Evolutionary conservation across 2,113 vertebrate genomes (phyloP).

Genomic region (Callospermophilus lateralis): DNA sequence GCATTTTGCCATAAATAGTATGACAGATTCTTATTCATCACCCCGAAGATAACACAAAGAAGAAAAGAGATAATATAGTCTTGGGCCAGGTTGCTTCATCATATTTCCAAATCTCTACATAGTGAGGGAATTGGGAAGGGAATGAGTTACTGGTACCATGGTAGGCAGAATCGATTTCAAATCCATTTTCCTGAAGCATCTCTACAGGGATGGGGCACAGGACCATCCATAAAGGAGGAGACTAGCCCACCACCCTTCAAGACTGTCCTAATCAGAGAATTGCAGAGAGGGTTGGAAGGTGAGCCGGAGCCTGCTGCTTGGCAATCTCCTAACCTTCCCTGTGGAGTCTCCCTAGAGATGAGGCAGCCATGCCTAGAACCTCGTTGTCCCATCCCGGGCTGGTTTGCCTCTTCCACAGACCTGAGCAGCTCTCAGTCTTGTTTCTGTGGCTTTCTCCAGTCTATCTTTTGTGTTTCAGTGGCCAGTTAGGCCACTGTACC

Average conservation of each 20-base stretch:
- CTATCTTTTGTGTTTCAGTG: not conserved
- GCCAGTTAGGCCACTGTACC: not conserved
- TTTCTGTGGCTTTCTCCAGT: not conserved
- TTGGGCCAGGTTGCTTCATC: not conserved
- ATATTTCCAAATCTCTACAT: not conserved
- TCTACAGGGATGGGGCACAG: not conserved
- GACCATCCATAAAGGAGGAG: not conserved
- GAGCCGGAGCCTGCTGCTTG: too few relatives aligned
- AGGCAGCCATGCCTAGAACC: not conserved
- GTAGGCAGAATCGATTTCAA: not conserved
- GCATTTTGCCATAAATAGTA: not conserved
- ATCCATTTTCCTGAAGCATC: too few relatives aligned
- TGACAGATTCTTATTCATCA: not conserved
- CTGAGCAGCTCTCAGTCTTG: not conserved
- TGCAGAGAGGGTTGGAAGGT: fast-evolving
- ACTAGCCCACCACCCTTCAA: not conserved
- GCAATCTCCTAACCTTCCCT: not conserved
- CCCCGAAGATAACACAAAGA: not conserved
- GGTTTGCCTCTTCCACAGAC: not conserved
- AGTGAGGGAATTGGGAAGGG: not conserved
- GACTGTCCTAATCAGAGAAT: not conserved
- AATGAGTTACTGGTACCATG: not conserved
- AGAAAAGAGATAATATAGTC: not conserved
- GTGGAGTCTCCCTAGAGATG: not conserved
- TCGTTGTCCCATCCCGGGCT: not conserved